Conservation (phyloP, 1,140 invertebrate genomes). For the Papilio polytes region DNA sequence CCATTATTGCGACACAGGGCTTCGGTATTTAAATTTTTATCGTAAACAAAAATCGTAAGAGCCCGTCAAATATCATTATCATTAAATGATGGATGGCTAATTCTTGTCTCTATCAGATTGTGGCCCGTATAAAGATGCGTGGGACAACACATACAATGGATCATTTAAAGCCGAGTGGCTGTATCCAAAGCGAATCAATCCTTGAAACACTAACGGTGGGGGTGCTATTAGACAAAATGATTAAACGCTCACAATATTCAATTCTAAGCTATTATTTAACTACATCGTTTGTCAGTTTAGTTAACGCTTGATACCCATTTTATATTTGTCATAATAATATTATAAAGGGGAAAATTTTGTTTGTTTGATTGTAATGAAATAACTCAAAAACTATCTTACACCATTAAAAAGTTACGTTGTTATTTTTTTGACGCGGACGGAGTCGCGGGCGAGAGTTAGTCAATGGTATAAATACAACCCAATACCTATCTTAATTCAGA, state of each 20-base stretch:
- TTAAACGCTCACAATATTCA: constrained; percentile 35
- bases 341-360: too few relatives aligned
- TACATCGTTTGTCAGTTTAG: constrained; percentile 6
- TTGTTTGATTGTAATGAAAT: too few relatives aligned
- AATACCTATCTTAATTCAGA: not conserved
- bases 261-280: constrained; percentile 20
- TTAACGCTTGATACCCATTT: not conserved
- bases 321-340: not conserved
- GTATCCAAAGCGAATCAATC: constrained; percentile 60
- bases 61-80: constrained; percentile 81
- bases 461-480: not conserved
- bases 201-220: constrained; percentile 37
- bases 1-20: constrained; percentile 31
- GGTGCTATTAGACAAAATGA: constrained; percentile 39
- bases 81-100: constrained; percentile 80
- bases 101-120: constrained; percentile 78
- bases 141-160: constrained; percentile 73
- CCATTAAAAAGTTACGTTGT: too few relatives aligned
- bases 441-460: too few relatives aligned
- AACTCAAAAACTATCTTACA: too few relatives aligned
- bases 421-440: too few relatives aligned
- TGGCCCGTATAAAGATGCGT: constrained; percentile 73
- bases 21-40: constrained; percentile 52
- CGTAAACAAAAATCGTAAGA: constrained; percentile 69
- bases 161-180: constrained; percentile 67